phyloP scores from a whole-genome alignment of 1,140 invertebrate species.

The Drosophila sechellia region DNA sequence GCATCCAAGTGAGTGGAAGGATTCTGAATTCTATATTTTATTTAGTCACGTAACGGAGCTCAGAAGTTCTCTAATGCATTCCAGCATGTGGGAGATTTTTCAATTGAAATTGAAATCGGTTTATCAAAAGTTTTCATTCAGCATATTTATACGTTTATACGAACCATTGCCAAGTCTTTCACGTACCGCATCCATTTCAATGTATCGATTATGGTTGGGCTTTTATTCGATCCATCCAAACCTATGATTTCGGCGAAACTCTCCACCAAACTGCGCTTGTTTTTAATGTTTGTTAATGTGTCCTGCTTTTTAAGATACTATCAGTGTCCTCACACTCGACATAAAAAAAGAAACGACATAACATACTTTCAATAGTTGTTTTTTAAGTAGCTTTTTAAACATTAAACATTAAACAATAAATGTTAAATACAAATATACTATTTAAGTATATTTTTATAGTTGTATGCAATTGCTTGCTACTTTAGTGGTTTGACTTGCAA shows the following conservation, averaged over 20 bases:
- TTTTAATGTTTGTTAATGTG: no score
- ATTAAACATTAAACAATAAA: no score
- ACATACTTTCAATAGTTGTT: no score
- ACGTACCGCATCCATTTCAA: conserved; percentile 20
- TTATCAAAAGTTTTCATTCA: conserved; percentile 42
- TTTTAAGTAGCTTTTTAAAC: no score
- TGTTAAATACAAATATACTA: no score
- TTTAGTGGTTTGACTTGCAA: no score
- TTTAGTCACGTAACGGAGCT: conserved; percentile 50
- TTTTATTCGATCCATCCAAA: neutral
- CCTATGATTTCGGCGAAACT: neutral
- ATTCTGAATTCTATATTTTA: conserved; percentile 57
- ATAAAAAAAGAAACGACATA: no score
- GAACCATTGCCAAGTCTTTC: conserved; percentile 3
- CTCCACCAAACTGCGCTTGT: neutral
- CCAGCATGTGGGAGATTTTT: conserved; percentile 30
- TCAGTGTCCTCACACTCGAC: neutral
- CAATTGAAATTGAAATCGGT: conserved; percentile 50
- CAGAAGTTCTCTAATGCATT: conserved; percentile 18
- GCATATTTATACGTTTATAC: conserved; percentile 14
- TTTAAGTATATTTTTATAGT: no score
- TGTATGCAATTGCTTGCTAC: no score
- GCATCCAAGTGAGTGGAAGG: conserved; percentile 20
- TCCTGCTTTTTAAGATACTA: neutral
- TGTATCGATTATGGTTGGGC: conserved; percentile 30